Percentiles rank a stretch among this genome's conserved stretches.
Conservation (phyloP, 2,888 invertebrate species). For the Euproctis similis region DNA sequence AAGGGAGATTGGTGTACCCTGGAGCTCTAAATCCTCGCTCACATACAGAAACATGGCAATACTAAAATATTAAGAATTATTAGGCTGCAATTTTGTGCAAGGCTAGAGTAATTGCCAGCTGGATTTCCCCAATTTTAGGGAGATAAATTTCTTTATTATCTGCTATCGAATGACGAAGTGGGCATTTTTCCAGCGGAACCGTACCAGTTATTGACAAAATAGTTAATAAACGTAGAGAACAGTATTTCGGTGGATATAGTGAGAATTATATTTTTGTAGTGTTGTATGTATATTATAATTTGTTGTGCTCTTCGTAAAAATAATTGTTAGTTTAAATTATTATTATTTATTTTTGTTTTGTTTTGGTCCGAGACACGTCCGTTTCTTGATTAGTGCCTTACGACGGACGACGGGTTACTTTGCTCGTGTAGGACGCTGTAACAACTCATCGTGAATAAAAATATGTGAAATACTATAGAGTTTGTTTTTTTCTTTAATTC, state of each 20-base stretch:
- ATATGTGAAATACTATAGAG: too few relatives aligned
- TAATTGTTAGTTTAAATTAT: constrained; percentile 14
- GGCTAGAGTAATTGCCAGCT: neutral
- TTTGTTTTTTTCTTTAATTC: too few relatives aligned
- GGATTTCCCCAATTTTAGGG: too few relatives aligned
- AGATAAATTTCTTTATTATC: too few relatives aligned
- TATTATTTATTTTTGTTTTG: constrained; percentile 16
- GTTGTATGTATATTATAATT: constrained; percentile 8
- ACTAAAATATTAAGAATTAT: too few relatives aligned
- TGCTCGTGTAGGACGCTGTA: constrained; percentile 58
- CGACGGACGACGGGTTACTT: constrained; percentile 59
- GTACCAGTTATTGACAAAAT: too few relatives aligned
- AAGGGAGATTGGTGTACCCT: too few relatives aligned
- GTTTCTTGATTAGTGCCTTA: constrained; percentile 67
- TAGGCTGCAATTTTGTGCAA: neutral
- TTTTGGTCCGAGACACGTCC: constrained; percentile 47
- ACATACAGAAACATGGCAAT: too few relatives aligned
- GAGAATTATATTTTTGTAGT: constrained; percentile 56
- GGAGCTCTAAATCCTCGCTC: too few relatives aligned
- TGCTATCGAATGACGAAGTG: too few relatives aligned
- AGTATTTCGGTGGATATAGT: constrained; percentile 21
- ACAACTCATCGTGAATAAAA: constrained; percentile 46
- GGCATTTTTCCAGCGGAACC: too few relatives aligned
- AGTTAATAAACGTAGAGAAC: too few relatives aligned
- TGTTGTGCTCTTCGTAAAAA: constrained; percentile 3